phyloP scores from a whole-genome alignment of 2,888 invertebrate species.

The Oscheius sp. region DNA sequence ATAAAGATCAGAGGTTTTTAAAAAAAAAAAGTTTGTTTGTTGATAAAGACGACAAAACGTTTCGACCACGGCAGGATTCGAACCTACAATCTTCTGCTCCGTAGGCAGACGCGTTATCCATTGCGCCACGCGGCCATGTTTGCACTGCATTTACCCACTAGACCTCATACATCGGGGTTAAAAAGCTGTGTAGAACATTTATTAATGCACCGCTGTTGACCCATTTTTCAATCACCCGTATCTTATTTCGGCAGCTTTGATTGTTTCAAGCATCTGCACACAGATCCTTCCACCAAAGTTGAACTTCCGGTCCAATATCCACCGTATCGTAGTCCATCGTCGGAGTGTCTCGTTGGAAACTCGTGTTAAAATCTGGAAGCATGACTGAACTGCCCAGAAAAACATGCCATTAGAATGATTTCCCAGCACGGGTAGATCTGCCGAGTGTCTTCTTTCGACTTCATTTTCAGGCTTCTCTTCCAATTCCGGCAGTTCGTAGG shows the following conservation, averaged over 20 bases:
- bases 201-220: too few species aligned
- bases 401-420: slow-evolving; percentile 6
- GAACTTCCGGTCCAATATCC: slow-evolving; percentile 23
- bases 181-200: too few species aligned
- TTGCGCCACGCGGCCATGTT: too few species aligned
- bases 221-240: too few species aligned
- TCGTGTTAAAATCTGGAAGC: background rate
- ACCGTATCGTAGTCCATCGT: slow-evolving; percentile 12
- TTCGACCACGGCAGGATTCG: slow-evolving; percentile 72
- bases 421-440: slow-evolving; percentile 18
- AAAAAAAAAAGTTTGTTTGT: too few species aligned
- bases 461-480: slow-evolving; percentile 47
- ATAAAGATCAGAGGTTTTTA: too few species aligned
- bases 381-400: background rate
- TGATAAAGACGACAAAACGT: background rate
- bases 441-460: slow-evolving; percentile 41
- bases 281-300: slow-evolving; percentile 26
- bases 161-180: too few species aligned
- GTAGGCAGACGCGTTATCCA: slow-evolving; percentile 72
- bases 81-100: slow-evolving; percentile 74
- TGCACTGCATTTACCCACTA: too few species aligned
- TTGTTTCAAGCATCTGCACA: slow-evolving; percentile 7
- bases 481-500: slow-evolving; percentile 59
- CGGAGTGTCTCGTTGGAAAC: slow-evolving; percentile 25
- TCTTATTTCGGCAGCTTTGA: background rate